Evolutionary conservation across 2,797 vertebrate genomes (phyloP).

Genomic region (Lacerta bilineata): DNA sequence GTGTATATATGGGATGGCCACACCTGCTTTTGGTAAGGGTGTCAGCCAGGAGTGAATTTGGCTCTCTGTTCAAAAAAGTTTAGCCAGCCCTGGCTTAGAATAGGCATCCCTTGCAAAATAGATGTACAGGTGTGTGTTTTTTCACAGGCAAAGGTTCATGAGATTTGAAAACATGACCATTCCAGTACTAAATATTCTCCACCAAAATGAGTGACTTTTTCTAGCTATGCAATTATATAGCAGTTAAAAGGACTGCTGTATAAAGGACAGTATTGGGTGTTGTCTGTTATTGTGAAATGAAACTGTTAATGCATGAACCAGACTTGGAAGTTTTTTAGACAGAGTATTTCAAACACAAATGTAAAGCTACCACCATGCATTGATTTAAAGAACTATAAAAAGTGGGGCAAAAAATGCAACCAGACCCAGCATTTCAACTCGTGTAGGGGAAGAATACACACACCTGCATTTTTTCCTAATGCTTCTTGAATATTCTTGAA

Average conservation of each 20-base stretch:
- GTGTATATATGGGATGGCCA: too few relatives aligned
- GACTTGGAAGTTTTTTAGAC: background rate
- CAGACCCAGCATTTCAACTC: background rate
- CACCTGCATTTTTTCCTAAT: constrained; percentile 56
- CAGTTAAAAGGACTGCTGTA: background rate
- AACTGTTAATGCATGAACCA: too few relatives aligned
- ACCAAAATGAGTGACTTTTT: background rate
- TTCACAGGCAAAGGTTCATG: background rate
- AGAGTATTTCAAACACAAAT: background rate
- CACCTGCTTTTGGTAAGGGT: too few relatives aligned
- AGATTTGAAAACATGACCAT: background rate
- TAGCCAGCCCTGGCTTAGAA: background rate
- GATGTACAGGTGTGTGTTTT: background rate
- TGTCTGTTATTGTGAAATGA: background rate
- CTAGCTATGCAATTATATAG: background rate
- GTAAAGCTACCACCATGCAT: background rate
- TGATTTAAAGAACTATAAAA: background rate
- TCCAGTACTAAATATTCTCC: background rate
- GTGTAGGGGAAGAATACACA: background rate
- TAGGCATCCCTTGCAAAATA: background rate
- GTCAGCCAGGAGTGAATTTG: too few relatives aligned
- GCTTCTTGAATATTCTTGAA: constrained; percentile 65
- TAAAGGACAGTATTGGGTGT: background rate
- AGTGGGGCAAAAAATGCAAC: background rate
- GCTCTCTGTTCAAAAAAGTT: too few relatives aligned